A percentile compares a stretch with the other conserved stretches of the same genome.
These are phyloP conservation scores for Patella depressa DNA, from an alignment of 2,888 invertebrate species.

Conservation along the genomic window DNA sequence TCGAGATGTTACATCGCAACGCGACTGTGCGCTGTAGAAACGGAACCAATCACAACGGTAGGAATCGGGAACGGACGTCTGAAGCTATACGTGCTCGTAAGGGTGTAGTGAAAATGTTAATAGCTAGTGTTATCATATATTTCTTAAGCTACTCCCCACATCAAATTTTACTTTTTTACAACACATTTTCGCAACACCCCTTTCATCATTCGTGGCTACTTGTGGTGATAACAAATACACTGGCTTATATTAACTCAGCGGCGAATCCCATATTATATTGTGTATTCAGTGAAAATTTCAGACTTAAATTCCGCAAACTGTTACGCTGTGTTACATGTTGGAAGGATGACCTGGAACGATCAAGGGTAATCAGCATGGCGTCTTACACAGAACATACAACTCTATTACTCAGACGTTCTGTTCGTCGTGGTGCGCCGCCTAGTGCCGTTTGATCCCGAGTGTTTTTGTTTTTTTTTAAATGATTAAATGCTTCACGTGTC, in stretches of 20 bases:
- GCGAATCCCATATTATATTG: constrained; percentile 71
- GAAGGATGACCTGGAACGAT: constrained; percentile 12
- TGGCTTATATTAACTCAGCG: constrained; percentile 71
- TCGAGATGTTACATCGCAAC: constrained; percentile 60
- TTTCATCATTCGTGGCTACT: constrained; percentile 68
- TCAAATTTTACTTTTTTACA: constrained; percentile 69
- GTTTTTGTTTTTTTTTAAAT: too few species aligned
- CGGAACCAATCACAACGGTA: constrained; percentile 29
- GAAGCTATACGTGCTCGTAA: constrained; percentile 67
- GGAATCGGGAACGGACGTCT: constrained; percentile 35
- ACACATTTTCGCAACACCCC: constrained; percentile 59
- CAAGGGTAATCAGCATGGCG: constrained; percentile 36
- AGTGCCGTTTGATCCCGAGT: neutral
- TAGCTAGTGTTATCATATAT: constrained; percentile 72
- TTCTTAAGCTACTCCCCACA: constrained; percentile 73
- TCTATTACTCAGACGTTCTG: constrained; percentile 34
- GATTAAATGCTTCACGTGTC: too few species aligned
- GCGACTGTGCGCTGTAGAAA: constrained; percentile 41
- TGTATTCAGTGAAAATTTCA: constrained; percentile 70
- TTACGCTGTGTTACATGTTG: constrained; percentile 47
- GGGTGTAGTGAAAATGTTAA: constrained; percentile 73
- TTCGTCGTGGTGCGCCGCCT: constrained; percentile 11
- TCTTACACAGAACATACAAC: constrained; percentile 46
- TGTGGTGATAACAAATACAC: constrained; percentile 66
- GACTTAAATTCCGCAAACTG: constrained; percentile 60